These are phyloP conservation scores for Lordiphosa clarofinis DNA, from an alignment of 1,140 invertebrate species.

Conservation along the genomic window DNA sequence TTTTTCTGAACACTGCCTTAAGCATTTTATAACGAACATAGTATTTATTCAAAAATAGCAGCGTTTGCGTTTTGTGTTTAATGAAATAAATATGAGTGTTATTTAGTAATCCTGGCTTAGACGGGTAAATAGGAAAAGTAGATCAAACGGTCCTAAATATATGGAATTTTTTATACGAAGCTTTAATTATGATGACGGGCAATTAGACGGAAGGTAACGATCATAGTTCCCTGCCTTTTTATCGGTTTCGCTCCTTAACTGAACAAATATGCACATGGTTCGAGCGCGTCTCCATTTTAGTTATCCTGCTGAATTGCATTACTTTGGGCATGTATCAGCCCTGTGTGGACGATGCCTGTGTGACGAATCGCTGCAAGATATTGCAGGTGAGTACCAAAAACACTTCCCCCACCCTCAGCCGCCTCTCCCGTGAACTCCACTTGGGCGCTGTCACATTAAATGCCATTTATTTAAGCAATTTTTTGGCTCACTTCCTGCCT, in stretches of 20 bases:
- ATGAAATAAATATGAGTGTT: no score
- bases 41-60: no score
- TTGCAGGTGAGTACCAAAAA: constrained; percentile 86
- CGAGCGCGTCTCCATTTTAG: constrained; percentile 98
- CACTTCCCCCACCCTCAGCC: neutral
- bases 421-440: neutral
- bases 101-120: no score
- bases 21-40: no score
- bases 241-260: constrained; percentile 43
- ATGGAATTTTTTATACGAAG: no score
- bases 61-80: no score
- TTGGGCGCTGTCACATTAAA: constrained; percentile 60
- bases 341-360: constrained; percentile 96
- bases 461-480: constrained; percentile 76
- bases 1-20: no score
- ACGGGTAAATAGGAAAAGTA: no score
- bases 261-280: constrained; percentile 91
- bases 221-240: no score
- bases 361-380: constrained; percentile 94
- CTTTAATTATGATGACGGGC: no score
- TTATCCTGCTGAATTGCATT: constrained; percentile 98
- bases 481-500: constrained; percentile 74
- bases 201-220: no score
- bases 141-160: no score
- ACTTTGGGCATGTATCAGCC: constrained; percentile 99